Evolutionary conservation across 2,113 vertebrate genomes (phyloP).

Genomic region (Ctenodactylus gundi): DNA sequence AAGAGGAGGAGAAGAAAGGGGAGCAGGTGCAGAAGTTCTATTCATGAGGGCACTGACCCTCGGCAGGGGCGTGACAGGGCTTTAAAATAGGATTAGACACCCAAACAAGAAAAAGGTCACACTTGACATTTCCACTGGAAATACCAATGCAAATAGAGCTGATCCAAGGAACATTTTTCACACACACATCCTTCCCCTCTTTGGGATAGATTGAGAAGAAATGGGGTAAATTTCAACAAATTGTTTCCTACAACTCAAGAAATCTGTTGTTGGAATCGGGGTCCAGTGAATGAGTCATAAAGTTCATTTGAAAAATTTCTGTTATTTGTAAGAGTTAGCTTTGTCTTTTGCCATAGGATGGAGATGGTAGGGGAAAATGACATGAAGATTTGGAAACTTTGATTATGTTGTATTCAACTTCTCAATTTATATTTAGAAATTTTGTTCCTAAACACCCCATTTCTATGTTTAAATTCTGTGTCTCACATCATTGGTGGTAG

Average conservation of each 20-base stretch:
- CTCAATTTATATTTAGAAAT: not conserved
- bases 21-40: constrained; percentile 80
- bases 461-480: not conserved
- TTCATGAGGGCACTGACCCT: constrained; percentile 81
- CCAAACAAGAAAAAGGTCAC: constrained; percentile 87
- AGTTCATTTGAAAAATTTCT: not conserved
- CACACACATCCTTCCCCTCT: constrained; percentile 52
- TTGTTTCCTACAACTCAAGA: not conserved
- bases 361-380: not conserved
- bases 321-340: not conserved
- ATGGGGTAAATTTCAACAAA: not conserved
- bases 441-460: not conserved
- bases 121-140: constrained; percentile 88
- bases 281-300: not conserved
- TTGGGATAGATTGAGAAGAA: not conserved
- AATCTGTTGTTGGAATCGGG: not conserved
- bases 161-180: constrained; percentile 79
- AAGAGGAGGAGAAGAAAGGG: constrained; percentile 67
- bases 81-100: constrained; percentile 88
- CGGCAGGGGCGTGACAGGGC: constrained; percentile 81
- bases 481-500: not conserved
- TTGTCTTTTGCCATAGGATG: not conserved
- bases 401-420: not conserved
- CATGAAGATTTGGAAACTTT: not conserved
- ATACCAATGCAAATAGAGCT: constrained; percentile 86